Evolutionary conservation across 2,113 vertebrate genomes (phyloP).

Genomic region (Sinocyclocheilus anshuiensis): DNA sequence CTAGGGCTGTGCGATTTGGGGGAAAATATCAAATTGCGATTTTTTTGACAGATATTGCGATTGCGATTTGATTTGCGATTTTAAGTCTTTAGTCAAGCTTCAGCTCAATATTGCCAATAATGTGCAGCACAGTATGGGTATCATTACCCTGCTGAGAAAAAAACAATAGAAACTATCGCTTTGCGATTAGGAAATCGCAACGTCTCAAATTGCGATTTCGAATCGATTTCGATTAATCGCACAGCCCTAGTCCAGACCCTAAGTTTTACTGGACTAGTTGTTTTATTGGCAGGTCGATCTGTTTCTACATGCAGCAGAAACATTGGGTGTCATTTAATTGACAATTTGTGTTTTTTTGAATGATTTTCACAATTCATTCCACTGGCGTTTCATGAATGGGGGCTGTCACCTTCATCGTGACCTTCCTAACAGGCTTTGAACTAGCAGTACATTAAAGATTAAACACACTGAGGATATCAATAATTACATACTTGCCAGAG

Average conservation of each 20-base stretch:
- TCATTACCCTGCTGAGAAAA: no score
- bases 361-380: background rate
- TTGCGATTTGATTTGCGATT: no score
- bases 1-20: no score
- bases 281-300: background rate
- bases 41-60: no score
- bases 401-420: background rate
- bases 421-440: conserved; percentile 18
- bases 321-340: background rate
- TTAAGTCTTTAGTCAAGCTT: no score
- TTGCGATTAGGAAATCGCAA: no score
- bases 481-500: conserved; percentile 21
- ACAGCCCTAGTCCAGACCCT: background rate
- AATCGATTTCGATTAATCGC: no score
- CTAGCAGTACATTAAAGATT: conserved; percentile 18
- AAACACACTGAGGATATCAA: conserved; percentile 13
- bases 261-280: background rate
- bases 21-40: no score
- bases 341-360: background rate
- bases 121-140: no score
- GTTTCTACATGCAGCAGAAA: background rate
- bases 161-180: no score
- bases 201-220: no score
- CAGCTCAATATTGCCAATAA: no score
- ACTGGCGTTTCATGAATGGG: background rate